Base-by-base conservation (phyloP, 2,797 vertebrate genomes). In the Gadopsis marmoratus region DNA sequence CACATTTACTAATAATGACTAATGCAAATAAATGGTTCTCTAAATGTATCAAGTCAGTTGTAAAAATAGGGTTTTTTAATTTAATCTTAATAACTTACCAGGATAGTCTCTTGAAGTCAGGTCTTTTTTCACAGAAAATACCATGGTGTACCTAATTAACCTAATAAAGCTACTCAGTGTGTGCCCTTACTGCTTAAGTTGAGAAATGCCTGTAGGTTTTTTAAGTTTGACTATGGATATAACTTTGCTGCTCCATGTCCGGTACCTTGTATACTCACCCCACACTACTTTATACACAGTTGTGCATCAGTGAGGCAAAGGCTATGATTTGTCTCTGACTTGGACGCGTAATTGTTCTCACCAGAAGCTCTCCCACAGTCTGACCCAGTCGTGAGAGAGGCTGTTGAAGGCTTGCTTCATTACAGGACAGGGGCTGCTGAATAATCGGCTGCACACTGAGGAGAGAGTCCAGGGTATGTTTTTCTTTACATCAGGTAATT, bases 401-500 rank as follows among this genome's bases (percentile, higher is more conserved):
- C 53, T 35, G 66, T 33, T 61, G 53, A 75, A 54, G 66, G 47
- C 26, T 71, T 0, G 19, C 69, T 53, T 92, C 86, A 90, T 93
- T 93, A 92, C 86, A 91, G 89, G 86, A 91, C 91, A 86, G 86
- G 58, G 78, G 69, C 56, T 17, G 63, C 66, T 11, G 33, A 73
- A 50, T 68, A 79, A 80, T 89, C 9, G 9, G 33, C 35, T 39
- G 56, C 66, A 81, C 76, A 60, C 76, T 21, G 68, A 72, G 70
- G 65, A 81, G 53, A 79, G 60, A 80, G 66, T 79, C 74, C 59
- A 70, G 75, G 67, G 64, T 74, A n/a, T 88, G 71, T 76, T 85
- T 86, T 82, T 63, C 74, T 82, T 73, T 56, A 67, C 68, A 53
- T 78, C 14, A 68, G 78, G 29, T 93, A 91, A 94, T 95, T 91